phyloP scores from a whole-genome alignment of 2,113 vertebrate species.

The Mesoclemmys tuberculata region DNA sequence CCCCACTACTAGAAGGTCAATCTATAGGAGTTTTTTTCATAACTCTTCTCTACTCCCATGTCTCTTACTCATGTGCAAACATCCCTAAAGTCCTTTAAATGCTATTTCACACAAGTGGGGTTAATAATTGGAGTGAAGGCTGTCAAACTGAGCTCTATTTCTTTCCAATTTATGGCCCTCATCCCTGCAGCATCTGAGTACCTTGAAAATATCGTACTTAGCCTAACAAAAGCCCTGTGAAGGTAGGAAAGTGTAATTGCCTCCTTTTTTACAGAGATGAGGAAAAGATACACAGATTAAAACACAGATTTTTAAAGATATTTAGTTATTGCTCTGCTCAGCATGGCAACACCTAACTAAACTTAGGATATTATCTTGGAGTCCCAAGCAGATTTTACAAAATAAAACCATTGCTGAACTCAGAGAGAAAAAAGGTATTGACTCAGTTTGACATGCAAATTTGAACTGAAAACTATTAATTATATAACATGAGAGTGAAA shows the following conservation, averaged over 20 bases:
- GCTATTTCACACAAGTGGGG: too few relatives aligned
- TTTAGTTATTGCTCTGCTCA: background rate
- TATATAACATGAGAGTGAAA: conserved; percentile 58
- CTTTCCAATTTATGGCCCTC: too few relatives aligned
- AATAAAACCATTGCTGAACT: fast-evolving
- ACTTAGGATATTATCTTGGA: background rate
- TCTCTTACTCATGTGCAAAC: background rate
- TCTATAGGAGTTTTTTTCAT: background rate
- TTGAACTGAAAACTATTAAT: conserved; percentile 50
- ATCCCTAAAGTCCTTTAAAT: background rate
- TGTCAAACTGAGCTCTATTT: too few relatives aligned
- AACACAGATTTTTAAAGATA: background rate
- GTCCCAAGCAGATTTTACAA: fast-evolving
- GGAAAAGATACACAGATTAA: background rate
- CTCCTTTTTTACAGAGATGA: background rate
- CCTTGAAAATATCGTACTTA: too few relatives aligned
- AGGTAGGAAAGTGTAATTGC: background rate
- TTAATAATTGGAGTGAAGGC: too few relatives aligned
- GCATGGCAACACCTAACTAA: too few relatives aligned
- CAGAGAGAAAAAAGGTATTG: background rate
- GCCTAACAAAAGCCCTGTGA: too few relatives aligned
- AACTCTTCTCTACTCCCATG: background rate
- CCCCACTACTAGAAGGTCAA: background rate
- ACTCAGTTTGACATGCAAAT: background rate
- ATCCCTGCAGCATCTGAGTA: too few relatives aligned